phyloP scores from a whole-genome alignment of 1,140 invertebrate genomes.

The Zaprionus tsacasi region DNA sequence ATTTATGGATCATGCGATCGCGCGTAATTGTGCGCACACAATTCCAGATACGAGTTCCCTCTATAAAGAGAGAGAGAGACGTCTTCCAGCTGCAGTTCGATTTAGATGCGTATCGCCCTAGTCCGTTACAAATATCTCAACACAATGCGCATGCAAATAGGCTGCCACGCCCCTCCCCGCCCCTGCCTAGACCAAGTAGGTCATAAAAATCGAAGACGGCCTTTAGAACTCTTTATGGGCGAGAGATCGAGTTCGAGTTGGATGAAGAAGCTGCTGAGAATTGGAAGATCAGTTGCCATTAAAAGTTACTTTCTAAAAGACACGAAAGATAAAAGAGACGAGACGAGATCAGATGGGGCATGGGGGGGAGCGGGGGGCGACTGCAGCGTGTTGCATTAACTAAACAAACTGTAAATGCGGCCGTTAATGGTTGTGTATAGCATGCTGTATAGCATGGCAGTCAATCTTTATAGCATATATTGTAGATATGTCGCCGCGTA shows the following conservation, averaged over 20 bases:
- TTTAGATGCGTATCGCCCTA: slow-evolving; percentile 50
- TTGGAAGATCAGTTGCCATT: slow-evolving; percentile 1
- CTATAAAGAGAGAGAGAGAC: slow-evolving; percentile 38
- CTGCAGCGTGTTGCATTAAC: slow-evolving; percentile 1
- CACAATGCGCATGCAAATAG: slow-evolving; percentile 57
- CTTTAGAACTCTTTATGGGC: slow-evolving; percentile 35
- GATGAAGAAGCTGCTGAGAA: background rate
- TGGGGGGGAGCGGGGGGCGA: background rate
- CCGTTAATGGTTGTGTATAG: slow-evolving; percentile 49
- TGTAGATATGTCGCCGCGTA: slow-evolving; percentile 73
- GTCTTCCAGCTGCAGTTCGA: too few relatives aligned
- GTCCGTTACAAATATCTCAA: slow-evolving; percentile 46
- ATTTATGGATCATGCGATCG: slow-evolving; percentile 75
- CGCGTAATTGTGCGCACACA: slow-evolving; percentile 63
- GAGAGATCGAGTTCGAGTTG: background rate
- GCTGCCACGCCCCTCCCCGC: background rate
- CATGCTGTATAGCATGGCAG: slow-evolving; percentile 1
- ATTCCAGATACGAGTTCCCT: slow-evolving; percentile 32
- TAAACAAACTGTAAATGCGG: slow-evolving; percentile 72
- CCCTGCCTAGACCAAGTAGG: slow-evolving; percentile 17
- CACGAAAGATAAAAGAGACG: slow-evolving; percentile 4
- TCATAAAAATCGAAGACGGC: slow-evolving; percentile 54
- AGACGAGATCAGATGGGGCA: background rate
- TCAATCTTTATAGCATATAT: slow-evolving; percentile 19
- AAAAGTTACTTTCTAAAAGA: slow-evolving; percentile 68